Evolutionary conservation across 2,113 vertebrate species (phyloP), one percentile per base, ranked within the genome.

Genomic region (Sporophila hypoxantha): DNA sequence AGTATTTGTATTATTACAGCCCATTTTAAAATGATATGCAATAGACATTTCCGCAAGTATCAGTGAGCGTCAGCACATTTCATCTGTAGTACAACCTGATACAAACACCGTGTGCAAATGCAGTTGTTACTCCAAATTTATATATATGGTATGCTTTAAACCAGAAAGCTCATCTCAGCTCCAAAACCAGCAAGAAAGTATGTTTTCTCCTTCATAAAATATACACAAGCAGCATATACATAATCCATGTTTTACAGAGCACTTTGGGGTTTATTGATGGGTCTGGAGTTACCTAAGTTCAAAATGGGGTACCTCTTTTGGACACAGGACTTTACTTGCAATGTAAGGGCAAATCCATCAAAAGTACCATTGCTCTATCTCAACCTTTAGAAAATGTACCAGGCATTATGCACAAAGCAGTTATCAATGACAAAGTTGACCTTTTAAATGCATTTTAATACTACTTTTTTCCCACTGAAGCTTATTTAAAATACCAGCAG

Each of bases 1-100:
- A 57, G 71, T 90, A 32, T 77, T 86, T 73, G 62, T 39, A 66
- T 86, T 70, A 60, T 81, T 84, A 91, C 87, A 94, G 84, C 67
- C 67, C 36, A 7, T 59, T 93, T 91, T 34, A 46, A 89, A 89
- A 91, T 44, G 1, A 57, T 93, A 86, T 13, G 66, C 57, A 79
- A 73, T 76, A 81, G 76, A 62, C 70, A 69, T 57, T 91, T 91
- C 83, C 16, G 27, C 79, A 12, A 65, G 69, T 39, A 77, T 49
- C 41, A 37, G 62, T 49, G 85, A 61, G 65, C 64, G 59, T 56
- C 37, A n/a, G 75, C 59, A 57, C 60, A 44, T 65, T 80, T 50
- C 47, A 82, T 70, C 56, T 49, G 50, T 14, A 77, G 46, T 57
- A 89, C 62, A 91, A 50, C 32, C 85, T 14, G 19, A 66, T 74